Conservation (phyloP, 2,888 invertebrate species). For the Pheosia gnoma region DNA sequence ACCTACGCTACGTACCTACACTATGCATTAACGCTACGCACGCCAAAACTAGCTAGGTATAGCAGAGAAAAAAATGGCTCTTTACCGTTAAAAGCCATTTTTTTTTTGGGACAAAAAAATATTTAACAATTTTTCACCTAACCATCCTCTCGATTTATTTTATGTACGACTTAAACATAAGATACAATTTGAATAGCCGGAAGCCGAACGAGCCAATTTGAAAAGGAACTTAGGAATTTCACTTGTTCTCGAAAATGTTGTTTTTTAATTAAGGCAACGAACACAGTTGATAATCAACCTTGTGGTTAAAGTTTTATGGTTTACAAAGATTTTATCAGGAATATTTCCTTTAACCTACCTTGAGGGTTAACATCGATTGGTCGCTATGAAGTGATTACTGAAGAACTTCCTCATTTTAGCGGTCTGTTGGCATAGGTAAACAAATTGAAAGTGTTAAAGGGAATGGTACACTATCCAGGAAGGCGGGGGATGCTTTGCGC, state of each 20-base stretch:
- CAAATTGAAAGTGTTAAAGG: conserved; percentile 2
- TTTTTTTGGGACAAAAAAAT: too few species aligned
- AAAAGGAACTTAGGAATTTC: conserved; percentile 33
- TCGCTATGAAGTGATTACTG: conserved; percentile 26
- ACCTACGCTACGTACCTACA: too few species aligned
- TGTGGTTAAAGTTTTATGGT: conserved; percentile 5
- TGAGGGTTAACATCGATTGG: conserved; percentile 12
- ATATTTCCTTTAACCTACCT: conserved; percentile 15
- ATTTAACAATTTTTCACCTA: too few species aligned
- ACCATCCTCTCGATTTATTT: too few species aligned
- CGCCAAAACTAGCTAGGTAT: too few species aligned
- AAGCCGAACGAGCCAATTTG: conserved; percentile 18
- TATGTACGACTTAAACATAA: too few species aligned
- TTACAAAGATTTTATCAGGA: conserved; percentile 2
- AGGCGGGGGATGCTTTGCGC: too few species aligned
- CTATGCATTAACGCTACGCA: too few species aligned
- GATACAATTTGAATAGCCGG: too few species aligned
- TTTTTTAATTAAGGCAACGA: conserved; percentile 32
- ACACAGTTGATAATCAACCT: conserved; percentile 10
- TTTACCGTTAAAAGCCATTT: too few species aligned
- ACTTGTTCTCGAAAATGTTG: conserved; percentile 30
- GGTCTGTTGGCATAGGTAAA: conserved; percentile 15
- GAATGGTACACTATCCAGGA: too few species aligned
- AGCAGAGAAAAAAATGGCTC: too few species aligned
- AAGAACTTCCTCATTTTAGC: conserved; percentile 24